Percentiles rank a stretch among this genome's conserved stretches.
Conservation (phyloP, 2,113 vertebrate species). For the Oreochromis niloticus region DNA sequence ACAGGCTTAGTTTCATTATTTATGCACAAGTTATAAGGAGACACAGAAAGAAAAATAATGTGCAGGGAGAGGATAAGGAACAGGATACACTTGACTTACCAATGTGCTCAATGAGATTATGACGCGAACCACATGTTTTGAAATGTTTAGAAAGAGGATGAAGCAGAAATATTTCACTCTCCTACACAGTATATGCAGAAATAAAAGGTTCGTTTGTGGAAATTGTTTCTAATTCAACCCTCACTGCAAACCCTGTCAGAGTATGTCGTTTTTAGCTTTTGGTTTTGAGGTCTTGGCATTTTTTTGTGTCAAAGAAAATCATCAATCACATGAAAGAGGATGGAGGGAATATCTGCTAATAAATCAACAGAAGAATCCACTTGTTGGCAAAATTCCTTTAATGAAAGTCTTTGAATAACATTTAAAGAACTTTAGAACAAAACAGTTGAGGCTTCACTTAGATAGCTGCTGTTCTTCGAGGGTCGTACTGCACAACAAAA, state of each 20-base stretch:
- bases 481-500: background rate
- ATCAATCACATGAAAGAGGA: background rate
- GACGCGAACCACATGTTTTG: background rate
- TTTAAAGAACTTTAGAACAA: background rate
- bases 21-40: background rate
- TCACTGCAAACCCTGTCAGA: fast-evolving
- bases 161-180: background rate
- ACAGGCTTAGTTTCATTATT: background rate
- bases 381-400: fast-evolving
- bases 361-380: fast-evolving
- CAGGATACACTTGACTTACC: background rate
- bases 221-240: background rate
- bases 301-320: background rate
- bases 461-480: background rate
- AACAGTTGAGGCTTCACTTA: fast-evolving
- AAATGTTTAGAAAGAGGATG: background rate
- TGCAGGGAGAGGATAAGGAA: background rate
- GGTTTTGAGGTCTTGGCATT: background rate
- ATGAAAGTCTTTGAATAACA: background rate
- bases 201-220: background rate
- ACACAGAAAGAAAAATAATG: background rate
- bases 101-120: background rate
- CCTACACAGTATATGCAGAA: background rate
- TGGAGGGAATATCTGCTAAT: background rate
- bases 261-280: background rate